Evolutionary conservation across 64 coral and sea anemone genomes (phyloP).

Genomic region (Trachythela sp.): DNA sequence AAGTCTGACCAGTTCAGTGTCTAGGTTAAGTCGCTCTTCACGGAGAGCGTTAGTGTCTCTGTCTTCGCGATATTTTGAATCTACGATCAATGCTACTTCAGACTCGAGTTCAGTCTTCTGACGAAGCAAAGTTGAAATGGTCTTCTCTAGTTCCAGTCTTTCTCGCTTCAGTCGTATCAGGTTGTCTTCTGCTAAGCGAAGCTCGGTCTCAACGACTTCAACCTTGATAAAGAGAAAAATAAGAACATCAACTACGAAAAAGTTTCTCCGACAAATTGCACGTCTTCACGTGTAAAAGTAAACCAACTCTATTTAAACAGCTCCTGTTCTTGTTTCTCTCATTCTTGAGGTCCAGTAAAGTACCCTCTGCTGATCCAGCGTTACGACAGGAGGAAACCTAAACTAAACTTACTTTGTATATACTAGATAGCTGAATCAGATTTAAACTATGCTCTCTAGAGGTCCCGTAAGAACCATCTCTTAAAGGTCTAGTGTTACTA

Average conservation of each 20-base stretch:
- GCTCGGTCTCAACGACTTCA: not conserved
- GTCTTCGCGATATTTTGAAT: not conserved
- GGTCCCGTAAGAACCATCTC: too few relatives aligned
- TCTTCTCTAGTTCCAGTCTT: conserved; percentile 11
- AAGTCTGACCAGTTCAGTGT: not conserved
- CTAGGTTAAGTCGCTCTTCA: not conserved
- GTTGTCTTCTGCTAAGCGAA: not conserved
- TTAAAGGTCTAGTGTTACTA: too few relatives aligned
- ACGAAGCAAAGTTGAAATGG: conserved; percentile 6
- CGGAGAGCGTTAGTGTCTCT: not conserved
- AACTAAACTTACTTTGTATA: too few relatives aligned
- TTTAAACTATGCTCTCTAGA: too few relatives aligned
- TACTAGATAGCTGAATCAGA: too few relatives aligned
- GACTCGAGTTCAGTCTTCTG: conserved; percentile 16
- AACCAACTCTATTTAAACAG: not conserved
- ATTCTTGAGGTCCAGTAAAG: too few relatives aligned
- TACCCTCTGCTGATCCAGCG: too few relatives aligned
- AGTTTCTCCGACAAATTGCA: too few relatives aligned
- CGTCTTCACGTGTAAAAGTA: too few relatives aligned
- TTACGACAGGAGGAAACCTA: too few relatives aligned
- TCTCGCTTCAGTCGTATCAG: not conserved
- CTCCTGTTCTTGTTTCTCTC: not conserved
- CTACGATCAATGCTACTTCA: not conserved
- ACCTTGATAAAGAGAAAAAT: not conserved
- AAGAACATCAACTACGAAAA: not conserved